Percentiles rank a stretch among this genome's conserved stretches.
These are phyloP conservation scores for Sciurus vulgaris DNA, from an alignment of 2,797 vertebrate genomes.

Conservation along the genomic window DNA sequence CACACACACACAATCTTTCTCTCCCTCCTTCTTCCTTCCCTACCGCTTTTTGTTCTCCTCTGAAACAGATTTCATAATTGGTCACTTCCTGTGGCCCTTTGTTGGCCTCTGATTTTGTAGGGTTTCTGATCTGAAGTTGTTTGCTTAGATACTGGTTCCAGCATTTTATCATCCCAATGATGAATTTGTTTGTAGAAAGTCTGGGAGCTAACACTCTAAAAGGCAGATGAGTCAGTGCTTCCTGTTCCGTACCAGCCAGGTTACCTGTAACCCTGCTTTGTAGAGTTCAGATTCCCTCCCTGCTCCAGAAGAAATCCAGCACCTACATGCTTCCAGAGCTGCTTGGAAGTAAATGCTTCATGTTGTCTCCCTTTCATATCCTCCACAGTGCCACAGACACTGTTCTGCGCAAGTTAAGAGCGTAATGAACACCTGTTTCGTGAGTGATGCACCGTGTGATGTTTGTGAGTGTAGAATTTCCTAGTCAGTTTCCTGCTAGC, in stretches of 20 bases:
- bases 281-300: not conserved
- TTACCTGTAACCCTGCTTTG: not conserved
- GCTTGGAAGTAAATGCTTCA: not conserved
- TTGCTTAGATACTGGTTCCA: not conserved
- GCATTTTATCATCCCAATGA: not conserved
- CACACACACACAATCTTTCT: too few relatives aligned
- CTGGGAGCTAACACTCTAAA: not conserved
- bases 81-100: not conserved
- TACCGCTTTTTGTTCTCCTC: too few relatives aligned
- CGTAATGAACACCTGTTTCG: not conserved
- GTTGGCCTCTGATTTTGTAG: not conserved
- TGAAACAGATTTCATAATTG: not conserved
- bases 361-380: too few relatives aligned
- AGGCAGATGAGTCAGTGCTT: not conserved
- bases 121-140: not conserved
- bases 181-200: not conserved
- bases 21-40: too few relatives aligned
- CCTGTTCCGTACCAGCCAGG: not conserved
- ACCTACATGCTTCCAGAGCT: not conserved
- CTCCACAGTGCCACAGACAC: not conserved
- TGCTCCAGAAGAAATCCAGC: not conserved
- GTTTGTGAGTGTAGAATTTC: not conserved
- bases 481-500: not conserved
- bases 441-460: not conserved
- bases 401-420: not conserved